Evolutionary conservation across 2,113 vertebrate species (phyloP), one percentile per base, ranked within the genome.

Genomic region (Morone chrysops): DNA sequence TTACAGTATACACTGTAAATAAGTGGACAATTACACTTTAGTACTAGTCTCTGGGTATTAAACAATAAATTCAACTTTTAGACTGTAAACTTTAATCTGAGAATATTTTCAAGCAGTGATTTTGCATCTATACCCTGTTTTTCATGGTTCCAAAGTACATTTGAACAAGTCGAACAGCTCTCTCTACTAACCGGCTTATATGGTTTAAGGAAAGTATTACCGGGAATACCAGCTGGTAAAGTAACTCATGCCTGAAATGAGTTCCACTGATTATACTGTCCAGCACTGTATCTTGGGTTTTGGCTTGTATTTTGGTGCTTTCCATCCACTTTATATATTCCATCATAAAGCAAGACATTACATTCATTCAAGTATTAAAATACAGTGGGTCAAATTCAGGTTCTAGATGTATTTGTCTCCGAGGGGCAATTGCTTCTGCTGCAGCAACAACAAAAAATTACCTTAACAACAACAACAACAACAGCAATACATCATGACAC

Each of bases 201-300:
- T 69, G 59, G 75, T 79, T 90, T 84, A 81, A 84, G 31, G 18
- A 73, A 80, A 74, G 77, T 31, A 83, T 83, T 89, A 89, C 14
- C 54, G 70, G 11, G 31, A 61, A 78, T 25, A 71, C 47, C 76
- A 85, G 48, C 68, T 87, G 77, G 63, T 78, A 50, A 78, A 84
- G 66, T 60, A 74, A 18, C 45, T 61, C 0, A 9, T 36, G 57
- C 5, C 47, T 4, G n/a, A 51, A 75, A 51, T 1, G 54, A 40
- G 40, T 51, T 75, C 9, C 40, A 78, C 2, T 11, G 4, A 69
- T 71, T 51, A 71, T 54, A 22, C 43, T 70, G 40, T 38, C 10
- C 14, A 70, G 22, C 18, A 36, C 3, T 54, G 4, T 59, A 38
- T 31, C 5, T 48, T 70, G 6, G 5, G 53, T 45, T 41, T 25